Conservation (phyloP, 1,140 invertebrate species). For the Condylostylus longicornis region DNA sequence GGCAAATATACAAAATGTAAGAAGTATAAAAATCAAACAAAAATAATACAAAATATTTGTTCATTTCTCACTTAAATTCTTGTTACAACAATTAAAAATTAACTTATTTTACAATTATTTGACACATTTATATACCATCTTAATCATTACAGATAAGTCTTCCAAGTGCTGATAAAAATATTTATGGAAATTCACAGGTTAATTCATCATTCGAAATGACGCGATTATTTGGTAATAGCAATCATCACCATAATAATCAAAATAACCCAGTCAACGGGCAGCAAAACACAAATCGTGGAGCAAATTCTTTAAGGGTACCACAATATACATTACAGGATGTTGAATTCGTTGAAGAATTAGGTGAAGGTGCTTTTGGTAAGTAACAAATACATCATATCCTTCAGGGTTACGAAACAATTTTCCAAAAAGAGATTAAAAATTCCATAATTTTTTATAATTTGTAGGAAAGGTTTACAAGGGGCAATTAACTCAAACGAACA, state of each 20-base stretch:
- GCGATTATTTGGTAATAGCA: conserved; percentile 14
- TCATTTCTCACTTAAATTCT: too few species aligned
- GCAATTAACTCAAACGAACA: conserved; percentile 53
- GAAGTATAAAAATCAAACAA: conserved; percentile 8
- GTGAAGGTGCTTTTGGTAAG: conserved; percentile 88
- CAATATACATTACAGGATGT: conserved; percentile 65
- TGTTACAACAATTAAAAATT: conserved; percentile 5
- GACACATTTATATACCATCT: too few species aligned
- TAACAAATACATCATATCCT: background rate
- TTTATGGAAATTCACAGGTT: conserved; percentile 50
- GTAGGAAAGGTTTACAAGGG: conserved; percentile 82
- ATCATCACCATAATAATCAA: too few species aligned
- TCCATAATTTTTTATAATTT: conserved; percentile 6
- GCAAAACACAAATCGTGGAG: conserved; percentile 30
- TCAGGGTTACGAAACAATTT: background rate
- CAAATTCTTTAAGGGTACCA: conserved; percentile 41
- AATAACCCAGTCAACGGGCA: conserved; percentile 3
- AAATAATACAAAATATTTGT: too few species aligned
- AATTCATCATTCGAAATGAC: conserved; percentile 64
- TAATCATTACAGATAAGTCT: conserved; percentile 37
- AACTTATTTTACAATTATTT: conserved; percentile 5
- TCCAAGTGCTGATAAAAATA: conserved; percentile 59
- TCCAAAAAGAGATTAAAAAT: conserved; percentile 9
- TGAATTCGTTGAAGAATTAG: conserved; percentile 82
- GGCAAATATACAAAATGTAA: conserved; percentile 44